Evolutionary conservation across 2,113 vertebrate species (phyloP), one percentile per base, ranked within the genome.

Genomic region (Cyanoramphus novaezelandiae): DNA sequence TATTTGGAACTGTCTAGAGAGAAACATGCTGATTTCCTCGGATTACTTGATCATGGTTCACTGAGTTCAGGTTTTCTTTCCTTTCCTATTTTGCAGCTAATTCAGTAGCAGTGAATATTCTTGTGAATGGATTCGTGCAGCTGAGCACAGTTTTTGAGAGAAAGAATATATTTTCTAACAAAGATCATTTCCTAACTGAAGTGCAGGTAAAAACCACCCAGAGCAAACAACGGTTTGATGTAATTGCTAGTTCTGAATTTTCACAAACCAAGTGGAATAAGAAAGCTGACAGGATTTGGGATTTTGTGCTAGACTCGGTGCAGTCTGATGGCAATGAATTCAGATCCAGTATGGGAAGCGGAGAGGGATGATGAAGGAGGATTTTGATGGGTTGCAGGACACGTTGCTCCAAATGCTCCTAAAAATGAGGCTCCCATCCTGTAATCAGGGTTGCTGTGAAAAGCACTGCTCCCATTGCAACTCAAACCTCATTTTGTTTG

Each of bases 41-140:
- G 88, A 95, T 97, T 97, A 96, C 86, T 92, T 82, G 77, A 92
- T 93, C 96, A 92, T 92, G 96, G 96, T 96, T 96, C 96, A 96
- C 76, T 92, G 96, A 91, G 57, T 93, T 95, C 86, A 95, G 74
- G 70, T 91, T 97, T 96, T 82, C 47, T 72, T 93, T 43, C 33
- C 20, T 74, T 88, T 93, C 25, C 53, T 70, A 76, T 87, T 90
- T 79, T 82, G 25, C 35, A 82, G 43, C 67, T 93, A 96, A 94
- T 97, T 88, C 91, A 59, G 49, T 35, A 74, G 74, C 44, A 23
- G 86, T 1, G 20, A 89, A 79, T 87, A 72, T 47, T 71, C 83
- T 65, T 65, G 59, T 87, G 88, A 96, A 95, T 62, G 88, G 68
- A 92, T 82, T 92, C n/a, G 55, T 0, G 2, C 46, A 71, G 46